Conservation (phyloP, 2,888 invertebrate species). For the Caenorhabditis macrosperma region DNA sequence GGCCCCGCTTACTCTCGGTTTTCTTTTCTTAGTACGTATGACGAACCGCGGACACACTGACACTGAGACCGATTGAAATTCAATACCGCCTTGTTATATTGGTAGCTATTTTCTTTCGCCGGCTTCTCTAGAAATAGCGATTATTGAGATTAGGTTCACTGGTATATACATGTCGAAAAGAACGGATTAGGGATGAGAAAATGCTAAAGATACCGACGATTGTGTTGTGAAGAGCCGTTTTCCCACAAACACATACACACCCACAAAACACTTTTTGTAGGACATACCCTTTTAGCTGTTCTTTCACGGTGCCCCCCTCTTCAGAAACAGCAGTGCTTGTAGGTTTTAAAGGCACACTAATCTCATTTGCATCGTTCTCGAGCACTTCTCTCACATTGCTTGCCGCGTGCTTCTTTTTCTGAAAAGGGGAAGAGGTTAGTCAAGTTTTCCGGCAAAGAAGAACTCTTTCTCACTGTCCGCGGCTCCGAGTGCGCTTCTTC, state of each 20-base stretch:
- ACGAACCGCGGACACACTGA: conserved; percentile 25
- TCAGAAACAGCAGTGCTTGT: conserved; percentile 19
- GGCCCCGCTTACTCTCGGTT: conserved; percentile 1
- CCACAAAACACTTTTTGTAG: conserved; percentile 30
- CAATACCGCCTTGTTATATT: conserved; percentile 9
- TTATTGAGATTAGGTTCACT: conserved; percentile 14
- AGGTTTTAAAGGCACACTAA: conserved; percentile 49
- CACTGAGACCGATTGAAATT: conserved; percentile 22
- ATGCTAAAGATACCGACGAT: conserved; percentile 1
- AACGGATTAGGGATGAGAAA: conserved; percentile 44
- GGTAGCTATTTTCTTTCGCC: conserved; percentile 6
- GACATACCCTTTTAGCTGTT: conserved; percentile 39
- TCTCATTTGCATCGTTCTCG: conserved; percentile 55
- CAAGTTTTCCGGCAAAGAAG: conserved; percentile 15
- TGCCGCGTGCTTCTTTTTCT: conserved; percentile 14
- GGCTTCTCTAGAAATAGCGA: not conserved
- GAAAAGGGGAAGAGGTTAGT: conserved; percentile 43
- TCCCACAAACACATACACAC: conserved; percentile 7
- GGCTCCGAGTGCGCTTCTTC: not conserved
- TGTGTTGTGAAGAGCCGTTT: conserved; percentile 17
- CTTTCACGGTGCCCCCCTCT: conserved; percentile 2
- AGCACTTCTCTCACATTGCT: conserved; percentile 30
- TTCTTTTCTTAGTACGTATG: conserved; percentile 26
- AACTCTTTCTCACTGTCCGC: conserved; percentile 1
- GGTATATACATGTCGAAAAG: not conserved